Evolutionary conservation across 2,888 invertebrate genomes (phyloP).

Genomic region (Drosophila lutescens): DNA sequence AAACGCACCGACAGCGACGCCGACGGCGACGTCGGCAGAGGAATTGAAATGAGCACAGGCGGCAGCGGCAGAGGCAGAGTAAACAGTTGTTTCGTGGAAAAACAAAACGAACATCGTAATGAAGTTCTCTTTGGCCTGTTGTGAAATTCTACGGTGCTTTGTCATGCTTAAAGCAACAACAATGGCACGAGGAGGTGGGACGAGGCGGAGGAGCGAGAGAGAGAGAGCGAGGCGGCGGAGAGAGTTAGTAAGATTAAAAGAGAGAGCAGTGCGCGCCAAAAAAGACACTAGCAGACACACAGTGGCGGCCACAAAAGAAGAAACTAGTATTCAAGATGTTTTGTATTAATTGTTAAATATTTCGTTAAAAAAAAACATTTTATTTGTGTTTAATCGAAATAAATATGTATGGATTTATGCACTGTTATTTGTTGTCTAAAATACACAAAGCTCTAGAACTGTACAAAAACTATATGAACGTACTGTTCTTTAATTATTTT

Average conservation of each 20-base stretch:
- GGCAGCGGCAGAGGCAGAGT: constrained; percentile 58
- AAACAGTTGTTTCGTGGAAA: constrained; percentile 80
- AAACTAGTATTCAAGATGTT: too few relatives aligned
- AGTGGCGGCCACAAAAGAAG: neutral
- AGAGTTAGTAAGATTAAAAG: constrained; percentile 32
- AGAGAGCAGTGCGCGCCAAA: constrained; percentile 50
- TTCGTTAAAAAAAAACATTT: too few relatives aligned
- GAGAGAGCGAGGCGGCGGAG: constrained; percentile 11
- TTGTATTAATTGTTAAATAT: too few relatives aligned
- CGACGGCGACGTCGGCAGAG: constrained; percentile 49
- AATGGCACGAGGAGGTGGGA: constrained; percentile 1
- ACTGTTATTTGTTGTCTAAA: too few relatives aligned
- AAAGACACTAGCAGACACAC: constrained; percentile 34
- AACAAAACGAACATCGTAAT: constrained; percentile 78
- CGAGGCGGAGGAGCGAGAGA: constrained; percentile 9
- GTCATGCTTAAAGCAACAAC: constrained; percentile 71
- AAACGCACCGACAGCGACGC: constrained; percentile 68
- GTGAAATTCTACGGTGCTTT: constrained; percentile 80
- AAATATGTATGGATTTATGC: too few relatives aligned
- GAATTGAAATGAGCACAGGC: constrained; percentile 43
- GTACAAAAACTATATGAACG: too few relatives aligned
- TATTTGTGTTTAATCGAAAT: too few relatives aligned
- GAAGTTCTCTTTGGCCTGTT: constrained; percentile 74
- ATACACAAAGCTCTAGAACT: too few relatives aligned
- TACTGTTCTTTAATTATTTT: too few relatives aligned